Conservation (phyloP, 2,888 invertebrate genomes). For the Dendrolimus houi region DNA sequence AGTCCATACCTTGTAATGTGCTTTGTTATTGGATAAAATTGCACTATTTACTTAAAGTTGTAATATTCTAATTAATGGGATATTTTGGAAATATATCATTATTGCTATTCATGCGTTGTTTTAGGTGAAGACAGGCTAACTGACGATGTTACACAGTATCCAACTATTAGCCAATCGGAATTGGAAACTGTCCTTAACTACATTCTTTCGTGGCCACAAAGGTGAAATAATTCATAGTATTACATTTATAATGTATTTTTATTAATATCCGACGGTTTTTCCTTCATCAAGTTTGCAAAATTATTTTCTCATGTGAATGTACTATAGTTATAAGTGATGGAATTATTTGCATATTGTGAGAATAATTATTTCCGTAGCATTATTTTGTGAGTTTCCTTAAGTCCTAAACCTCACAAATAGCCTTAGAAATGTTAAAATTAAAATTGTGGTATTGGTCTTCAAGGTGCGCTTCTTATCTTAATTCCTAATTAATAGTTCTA, state of each 20-base stretch:
- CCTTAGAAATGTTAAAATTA: no score
- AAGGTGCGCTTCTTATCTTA: no score
- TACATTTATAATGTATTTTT: neutral
- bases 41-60: constrained; percentile 8
- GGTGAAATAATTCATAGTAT: constrained; percentile 63
- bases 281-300: neutral
- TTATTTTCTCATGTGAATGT: no score
- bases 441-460: no score
- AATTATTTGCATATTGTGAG: no score
- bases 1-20: constrained; percentile 28
- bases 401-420: no score
- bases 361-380: no score
- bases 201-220: constrained; percentile 92
- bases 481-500: no score
- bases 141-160: constrained; percentile 86
- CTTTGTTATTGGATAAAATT: constrained; percentile 20
- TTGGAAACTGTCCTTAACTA: constrained; percentile 89
- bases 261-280: neutral
- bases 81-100: constrained; percentile 8
- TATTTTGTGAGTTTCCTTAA: no score
- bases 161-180: constrained; percentile 85
- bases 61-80: constrained; percentile 4
- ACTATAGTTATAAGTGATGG: no score
- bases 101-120: constrained; percentile 45
- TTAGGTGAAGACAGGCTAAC: constrained; percentile 87